A percentile compares a stretch with the other conserved stretches of the same genome.
Conservation (phyloP, 2,888 invertebrate genomes). For the Habrosyne pyritoides region DNA sequence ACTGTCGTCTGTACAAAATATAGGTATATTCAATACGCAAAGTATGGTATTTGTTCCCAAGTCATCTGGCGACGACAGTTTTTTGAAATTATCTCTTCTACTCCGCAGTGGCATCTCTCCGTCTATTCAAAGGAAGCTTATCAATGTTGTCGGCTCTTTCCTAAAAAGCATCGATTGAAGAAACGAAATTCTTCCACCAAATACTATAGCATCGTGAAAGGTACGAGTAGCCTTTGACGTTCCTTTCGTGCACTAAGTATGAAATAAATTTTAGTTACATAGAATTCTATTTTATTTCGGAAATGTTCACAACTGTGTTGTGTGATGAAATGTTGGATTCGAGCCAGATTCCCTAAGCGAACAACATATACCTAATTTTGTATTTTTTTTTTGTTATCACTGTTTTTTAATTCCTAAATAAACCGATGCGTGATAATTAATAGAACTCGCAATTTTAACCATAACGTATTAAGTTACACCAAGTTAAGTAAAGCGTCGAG, state of each 20-base stretch:
- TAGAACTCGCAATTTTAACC: background rate
- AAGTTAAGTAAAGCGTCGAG: conserved; percentile 6
- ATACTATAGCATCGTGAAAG: conserved; percentile 9
- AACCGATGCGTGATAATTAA: too few relatives aligned
- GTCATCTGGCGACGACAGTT: background rate
- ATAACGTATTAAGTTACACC: conserved; percentile 8
- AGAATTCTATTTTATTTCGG: background rate
- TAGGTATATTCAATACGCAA: too few relatives aligned
- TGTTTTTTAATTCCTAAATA: too few relatives aligned
- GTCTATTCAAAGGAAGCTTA: conserved; percentile 35
- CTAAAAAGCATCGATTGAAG: conserved; percentile 28
- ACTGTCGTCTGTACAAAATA: background rate
- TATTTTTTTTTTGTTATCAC: background rate
- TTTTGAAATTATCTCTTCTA: conserved; percentile 4
- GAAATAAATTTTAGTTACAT: background rate
- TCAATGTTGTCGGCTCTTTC: conserved; percentile 31
- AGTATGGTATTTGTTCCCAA: background rate
- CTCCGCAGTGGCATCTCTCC: conserved; percentile 23
- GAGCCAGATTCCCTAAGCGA: too few relatives aligned
- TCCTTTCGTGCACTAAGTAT: background rate
- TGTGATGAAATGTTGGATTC: too few relatives aligned
- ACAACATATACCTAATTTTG: too few relatives aligned
- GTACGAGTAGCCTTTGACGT: conserved; percentile 7
- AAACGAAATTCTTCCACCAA: conserved; percentile 16
- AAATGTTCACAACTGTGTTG: too few relatives aligned